Evolutionary conservation across 2,888 invertebrate species (phyloP).

Genomic region (Melipona bicolor): DNA sequence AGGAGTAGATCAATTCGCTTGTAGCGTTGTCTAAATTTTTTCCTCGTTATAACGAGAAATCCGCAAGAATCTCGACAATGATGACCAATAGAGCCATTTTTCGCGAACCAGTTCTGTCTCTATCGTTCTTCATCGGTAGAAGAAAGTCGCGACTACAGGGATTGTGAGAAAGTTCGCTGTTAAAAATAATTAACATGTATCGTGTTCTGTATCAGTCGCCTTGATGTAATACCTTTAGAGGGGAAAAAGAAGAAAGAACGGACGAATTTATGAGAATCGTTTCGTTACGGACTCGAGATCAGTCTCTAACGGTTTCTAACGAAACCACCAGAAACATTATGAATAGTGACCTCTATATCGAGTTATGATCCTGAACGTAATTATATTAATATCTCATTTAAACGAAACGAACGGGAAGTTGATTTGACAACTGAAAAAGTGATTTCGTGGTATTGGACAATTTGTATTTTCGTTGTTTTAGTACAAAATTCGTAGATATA

Average conservation of each 20-base stretch:
- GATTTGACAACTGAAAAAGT: not conserved
- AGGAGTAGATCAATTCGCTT: too few species aligned
- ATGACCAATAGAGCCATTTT: not conserved
- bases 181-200: slow-evolving; percentile 46
- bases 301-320: slow-evolving; percentile 32
- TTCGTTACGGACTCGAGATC: not conserved
- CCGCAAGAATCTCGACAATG: not conserved
- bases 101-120: slow-evolving; percentile 11
- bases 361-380: not conserved
- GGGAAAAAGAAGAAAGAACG: not conserved
- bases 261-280: slow-evolving; percentile 23
- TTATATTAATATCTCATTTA: not conserved
- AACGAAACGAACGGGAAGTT: not conserved
- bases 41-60: not conserved
- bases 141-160: slow-evolving; percentile 67
- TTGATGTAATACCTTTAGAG: slow-evolving; percentile 13
- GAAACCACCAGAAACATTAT: not conserved
- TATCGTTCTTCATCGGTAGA: slow-evolving; percentile 30
- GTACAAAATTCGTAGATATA: too few species aligned
- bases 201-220: slow-evolving; percentile 1
- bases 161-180: slow-evolving; percentile 54
- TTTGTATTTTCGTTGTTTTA: too few species aligned
- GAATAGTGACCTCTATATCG: slow-evolving; percentile 16
- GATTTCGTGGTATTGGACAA: too few species aligned
- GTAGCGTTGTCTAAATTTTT: too few species aligned